Evolutionary conservation across 1,140 invertebrate species (phyloP).

Genomic region (Ruditapes philippinarum): DNA sequence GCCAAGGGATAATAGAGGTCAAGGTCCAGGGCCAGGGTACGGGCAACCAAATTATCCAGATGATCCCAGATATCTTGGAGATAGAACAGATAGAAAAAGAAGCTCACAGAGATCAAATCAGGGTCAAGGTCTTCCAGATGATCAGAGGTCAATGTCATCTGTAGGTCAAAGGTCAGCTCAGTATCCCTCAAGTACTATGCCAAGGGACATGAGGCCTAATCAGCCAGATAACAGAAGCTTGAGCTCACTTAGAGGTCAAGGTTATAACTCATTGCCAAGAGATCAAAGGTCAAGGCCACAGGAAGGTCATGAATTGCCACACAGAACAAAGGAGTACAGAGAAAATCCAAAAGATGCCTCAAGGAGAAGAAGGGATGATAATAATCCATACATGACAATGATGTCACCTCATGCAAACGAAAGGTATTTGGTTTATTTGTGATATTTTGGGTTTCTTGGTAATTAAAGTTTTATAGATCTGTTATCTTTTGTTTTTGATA

Average conservation of each 20-base stretch:
- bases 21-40: neutral
- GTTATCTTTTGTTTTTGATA: too few relatives aligned
- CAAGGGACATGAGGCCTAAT: constrained; percentile 28
- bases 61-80: constrained; percentile 38
- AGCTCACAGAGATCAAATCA: constrained; percentile 50
- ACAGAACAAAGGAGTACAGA: neutral
- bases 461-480: too few relatives aligned
- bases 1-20: constrained; percentile 39
- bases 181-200: constrained; percentile 36
- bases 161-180: constrained; percentile 59
- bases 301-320: constrained; percentile 7
- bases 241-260: constrained; percentile 43
- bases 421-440: too few relatives aligned
- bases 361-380: neutral
- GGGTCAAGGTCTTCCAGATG: constrained; percentile 44
- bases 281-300: constrained; percentile 46
- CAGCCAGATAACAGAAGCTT: constrained; percentile 46
- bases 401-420: constrained; percentile 32
- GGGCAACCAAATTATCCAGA: neutral
- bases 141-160: constrained; percentile 52
- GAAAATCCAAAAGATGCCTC: neutral
- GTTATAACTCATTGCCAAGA: constrained; percentile 62
- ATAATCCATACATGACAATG: constrained; percentile 62
- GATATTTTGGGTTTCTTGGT: too few relatives aligned
- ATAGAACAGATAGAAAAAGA: constrained; percentile 43